These are phyloP conservation scores for Drosophila bipectinata DNA, from an alignment of 1,140 invertebrate species.

Conservation along the genomic window DNA sequence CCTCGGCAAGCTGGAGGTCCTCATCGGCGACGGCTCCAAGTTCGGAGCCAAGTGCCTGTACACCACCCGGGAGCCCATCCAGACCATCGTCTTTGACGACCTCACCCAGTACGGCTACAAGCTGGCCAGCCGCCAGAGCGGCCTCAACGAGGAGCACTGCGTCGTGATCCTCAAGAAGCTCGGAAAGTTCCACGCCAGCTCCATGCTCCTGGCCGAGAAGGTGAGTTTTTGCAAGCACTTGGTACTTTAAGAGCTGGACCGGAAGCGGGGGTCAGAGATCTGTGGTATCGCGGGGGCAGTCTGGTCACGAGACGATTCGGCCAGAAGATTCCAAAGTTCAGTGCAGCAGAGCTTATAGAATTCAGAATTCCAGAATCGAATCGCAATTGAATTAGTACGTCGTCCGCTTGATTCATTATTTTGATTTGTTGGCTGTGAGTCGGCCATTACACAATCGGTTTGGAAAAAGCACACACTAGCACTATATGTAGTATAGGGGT, in stretches of 20 bases:
- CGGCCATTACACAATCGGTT: not conserved
- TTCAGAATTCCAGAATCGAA: not conserved
- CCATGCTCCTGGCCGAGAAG: constrained; percentile 74
- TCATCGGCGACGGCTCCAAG: constrained; percentile 71
- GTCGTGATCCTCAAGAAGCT: constrained; percentile 69
- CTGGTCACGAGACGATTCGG: constrained; percentile 1
- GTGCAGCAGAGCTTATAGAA: not conserved
- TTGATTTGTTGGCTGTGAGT: not conserved
- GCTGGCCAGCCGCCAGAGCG: constrained; percentile 72
- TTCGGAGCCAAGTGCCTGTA: constrained; percentile 79
- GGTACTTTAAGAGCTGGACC: not conserved
- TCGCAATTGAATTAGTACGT: not conserved
- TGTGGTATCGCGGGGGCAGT: not conserved
- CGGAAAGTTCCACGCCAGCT: constrained; percentile 79
- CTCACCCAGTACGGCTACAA: constrained; percentile 79
- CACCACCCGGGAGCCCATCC: constrained; percentile 72
- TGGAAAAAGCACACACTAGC: not conserved
- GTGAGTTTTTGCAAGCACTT: constrained; percentile 29
- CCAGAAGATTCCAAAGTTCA: not conserved
- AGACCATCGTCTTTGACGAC: constrained; percentile 83
- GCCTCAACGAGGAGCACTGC: constrained; percentile 79
- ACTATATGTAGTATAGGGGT: not conserved
- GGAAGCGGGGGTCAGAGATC: not conserved
- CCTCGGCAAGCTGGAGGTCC: constrained; percentile 72
- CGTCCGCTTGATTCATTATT: not conserved